Base-by-base conservation (phyloP, 2,888 invertebrate genomes). In the Eugnorisma glareosa region DNA sequence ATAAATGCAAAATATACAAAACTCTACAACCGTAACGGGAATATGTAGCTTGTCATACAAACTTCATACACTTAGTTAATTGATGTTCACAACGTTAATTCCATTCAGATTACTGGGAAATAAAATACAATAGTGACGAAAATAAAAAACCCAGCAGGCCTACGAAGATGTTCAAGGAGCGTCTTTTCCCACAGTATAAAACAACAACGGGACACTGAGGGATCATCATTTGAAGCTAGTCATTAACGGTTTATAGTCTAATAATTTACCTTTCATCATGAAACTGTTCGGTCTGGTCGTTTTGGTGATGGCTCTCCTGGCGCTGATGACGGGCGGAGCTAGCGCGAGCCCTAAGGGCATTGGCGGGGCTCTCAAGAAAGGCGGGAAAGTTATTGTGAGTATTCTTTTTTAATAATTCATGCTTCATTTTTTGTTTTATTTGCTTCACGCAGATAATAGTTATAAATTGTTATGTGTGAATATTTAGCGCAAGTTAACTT, bases 321-420 rank as follows among this genome's bases (percentile, higher is more conserved):
- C 80, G 13, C 77, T 83, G 67, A 69, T 83, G 80, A 69, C 57
- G 40, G 75, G 83, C 15, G 81, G 75, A 70, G 81, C 83, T 35
- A 81, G 67, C 28, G 83, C 84, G 1, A 73, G 40, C 21, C 83
- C 77, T 31, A 84, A 84, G 71, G 80, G 80, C 24, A 37, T 83
- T 35, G 83, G 79, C 3, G 40, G 81, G 3, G 83, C 85, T 6
- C 79, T 92, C 51, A 90, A 80, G 67, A 90, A 90, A 67, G 90
- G 90, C 6, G 89, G 88, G 2, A 90, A 89, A 77, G 84, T 81
- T 64, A 84, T 89, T 73, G 91, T 90, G 70, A 89, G 89, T 89
- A 72, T 61, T 21, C 0, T 35, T 35, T 35, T 28, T 37, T 40
- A 0, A 1, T 8, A 21, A 28, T 8, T 7, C 1, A 1, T 8